Conservation (phyloP, 2,888 invertebrate species). For the Seira ritae region DNA sequence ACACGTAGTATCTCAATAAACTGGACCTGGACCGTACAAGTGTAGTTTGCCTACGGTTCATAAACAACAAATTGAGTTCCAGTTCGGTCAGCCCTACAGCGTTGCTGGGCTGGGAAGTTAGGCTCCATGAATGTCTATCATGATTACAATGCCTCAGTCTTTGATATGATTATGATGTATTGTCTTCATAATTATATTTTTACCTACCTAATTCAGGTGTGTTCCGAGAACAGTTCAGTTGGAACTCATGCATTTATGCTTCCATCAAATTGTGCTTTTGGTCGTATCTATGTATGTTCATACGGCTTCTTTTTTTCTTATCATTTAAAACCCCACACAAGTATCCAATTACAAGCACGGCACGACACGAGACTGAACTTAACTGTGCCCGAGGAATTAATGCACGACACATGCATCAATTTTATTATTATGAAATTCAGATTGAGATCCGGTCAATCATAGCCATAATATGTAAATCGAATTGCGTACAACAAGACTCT, state of each 20-base stretch:
- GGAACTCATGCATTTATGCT: not conserved
- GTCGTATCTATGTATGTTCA: not conserved
- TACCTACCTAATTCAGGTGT: conserved; percentile 8
- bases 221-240: not conserved
- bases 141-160: conserved; percentile 2
- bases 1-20: not conserved
- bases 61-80: not conserved
- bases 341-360: not conserved
- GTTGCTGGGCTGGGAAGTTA: not conserved
- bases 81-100: conserved; percentile 6
- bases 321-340: conserved; percentile 28
- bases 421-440: conserved; percentile 23
- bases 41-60: not conserved
- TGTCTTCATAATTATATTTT: conserved; percentile 1
- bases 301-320: conserved; percentile 43
- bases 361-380: conserved; percentile 15
- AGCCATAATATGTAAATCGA: not conserved
- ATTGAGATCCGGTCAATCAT: not conserved
- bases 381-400: not conserved
- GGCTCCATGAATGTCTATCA: conserved; percentile 5
- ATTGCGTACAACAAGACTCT: not conserved
- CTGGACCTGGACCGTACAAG: not conserved
- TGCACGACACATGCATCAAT: conserved; percentile 20
- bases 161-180: conserved; percentile 8
- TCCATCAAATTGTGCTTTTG: not conserved